Conservation (phyloP, 2,797 vertebrate genomes). For the Falco cherrug region DNA sequence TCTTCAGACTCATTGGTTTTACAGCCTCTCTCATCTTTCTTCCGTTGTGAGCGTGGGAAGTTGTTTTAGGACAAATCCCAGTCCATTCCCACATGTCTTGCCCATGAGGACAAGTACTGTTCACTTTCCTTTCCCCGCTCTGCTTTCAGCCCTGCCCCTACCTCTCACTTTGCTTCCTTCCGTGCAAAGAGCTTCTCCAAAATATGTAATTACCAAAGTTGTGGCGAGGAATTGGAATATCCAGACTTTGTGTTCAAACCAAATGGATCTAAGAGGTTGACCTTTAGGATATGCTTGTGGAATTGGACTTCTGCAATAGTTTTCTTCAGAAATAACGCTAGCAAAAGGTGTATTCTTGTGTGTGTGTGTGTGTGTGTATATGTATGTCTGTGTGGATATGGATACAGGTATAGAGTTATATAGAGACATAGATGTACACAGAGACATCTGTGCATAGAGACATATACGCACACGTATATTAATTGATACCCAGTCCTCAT, state of each 20-base stretch:
- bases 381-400: not conserved
- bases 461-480: rapidly evolving
- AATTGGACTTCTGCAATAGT: not conserved
- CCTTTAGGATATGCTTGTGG: not conserved
- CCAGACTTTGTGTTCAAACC: not conserved
- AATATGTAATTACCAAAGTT: not conserved
- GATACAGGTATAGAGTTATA: not conserved
- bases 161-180: not conserved
- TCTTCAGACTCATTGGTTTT: not conserved
- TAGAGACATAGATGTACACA: not conserved
- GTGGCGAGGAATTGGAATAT: not conserved
- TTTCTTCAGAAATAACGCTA: not conserved
- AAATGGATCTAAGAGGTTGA: not conserved
- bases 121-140: not conserved
- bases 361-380: not conserved
- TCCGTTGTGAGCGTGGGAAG: rapidly evolving
- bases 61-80: not conserved
- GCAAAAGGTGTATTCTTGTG: not conserved
- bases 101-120: not conserved
- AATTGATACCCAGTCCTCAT: not conserved
- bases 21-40: not conserved
- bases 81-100: not conserved
- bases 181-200: not conserved
- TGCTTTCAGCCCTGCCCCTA: not conserved
- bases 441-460: not conserved